Base-by-base conservation (phyloP, 2,113 vertebrate genomes). In the Rhea americana region DNA sequence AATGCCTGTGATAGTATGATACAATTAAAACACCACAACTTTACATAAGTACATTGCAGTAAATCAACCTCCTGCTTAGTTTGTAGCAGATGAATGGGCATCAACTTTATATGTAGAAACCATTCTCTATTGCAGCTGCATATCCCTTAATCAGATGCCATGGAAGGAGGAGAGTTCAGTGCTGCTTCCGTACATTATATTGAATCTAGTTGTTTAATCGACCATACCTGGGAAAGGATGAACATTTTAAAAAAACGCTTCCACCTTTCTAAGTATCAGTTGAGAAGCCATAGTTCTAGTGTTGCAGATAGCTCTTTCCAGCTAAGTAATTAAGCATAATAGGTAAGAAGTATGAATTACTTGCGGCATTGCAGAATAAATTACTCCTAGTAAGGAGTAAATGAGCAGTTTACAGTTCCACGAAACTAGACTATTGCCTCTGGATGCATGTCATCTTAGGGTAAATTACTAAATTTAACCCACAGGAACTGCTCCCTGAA, bases 251-350 rank as follows among this genome's bases (percentile, higher is more conserved):
- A 62, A 80, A 81, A 12, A 56, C 21, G 21, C 51, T 22, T 20
- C 26, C 48, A 28, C 15, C 37, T 91, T 87, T 85, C 59, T 74
- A 82, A 78, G n/a, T 77, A 63, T 70, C 55, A 77, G 32, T 41
- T 71, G 72, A 91, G 85, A 87, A 93, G 43, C 43, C 25, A 28
- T 68, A 22, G 59, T 59, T 2, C 1, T 43, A 22, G 43, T 32
- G 43, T 45, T 87, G 51, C 61, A 92, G 79, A 47, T 59, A 39
- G 67, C 30, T 82, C 37, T 83, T 87, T 93, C 85, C 90, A 83
- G 43, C 32, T 30, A 32, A 91, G 16, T 59, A 63, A 91, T 70
- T 75, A 72, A 76, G n/a, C 30, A 19, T 8, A 82, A 66, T 26
- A 19, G 24, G 8, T n/a, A 50, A 91, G 72, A 87, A 82, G 8